Base-by-base conservation (phyloP, 1,140 invertebrate species). In the Listronotus bonariensis region DNA sequence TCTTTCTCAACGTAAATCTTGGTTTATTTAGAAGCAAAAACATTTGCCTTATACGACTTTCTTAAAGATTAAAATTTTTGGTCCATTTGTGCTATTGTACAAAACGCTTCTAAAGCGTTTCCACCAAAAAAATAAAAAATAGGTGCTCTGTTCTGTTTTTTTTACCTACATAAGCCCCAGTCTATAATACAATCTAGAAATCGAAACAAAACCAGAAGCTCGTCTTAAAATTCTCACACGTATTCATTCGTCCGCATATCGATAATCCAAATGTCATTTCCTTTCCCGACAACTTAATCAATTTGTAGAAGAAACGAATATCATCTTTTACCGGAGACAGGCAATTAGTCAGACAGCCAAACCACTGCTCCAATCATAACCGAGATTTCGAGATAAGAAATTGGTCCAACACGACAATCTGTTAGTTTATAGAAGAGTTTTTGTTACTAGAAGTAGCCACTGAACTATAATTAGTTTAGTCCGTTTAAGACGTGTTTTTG, bases 311-410 rank as follows among this genome's bases (percentile, higher is more conserved):
- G 60, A 55, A 63, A 55, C 51, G 60, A 63, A 63, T 63, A 51
- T 63, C 60, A 63, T 63, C 60, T 55, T 63, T 63, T 63, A 63
- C 60, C 51, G 60, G 60, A 63, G 60, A 63, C 60, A 63, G 60
- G 60, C 60, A 63, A 63, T 63, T 63, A 63, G 60, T 63, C 60
- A 6, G 52, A 63, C 51, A 63, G 49, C 60, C 3, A 34, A 34
- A 34, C 32, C 9, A 34, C 32, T 5, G 9, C 5, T 5, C 32
- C 32, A 51, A 63, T 63, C 60, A 63, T 63, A 63, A 54, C 60
- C 51, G 10, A 63, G 51, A 55, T 46, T 15, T 18, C 6, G n/a
- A 17, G 51, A 54, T 54, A 63, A 51, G 18, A 26, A 45, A 31
- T 59, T 59, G 38, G 48, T 52, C 48, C 41, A 51, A 54, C 60